Percentiles rank a stretch among this genome's conserved stretches.
These are phyloP conservation scores for Brachyalestes nurse DNA, from an alignment of 2,797 vertebrate species.

Conservation along the genomic window DNA sequence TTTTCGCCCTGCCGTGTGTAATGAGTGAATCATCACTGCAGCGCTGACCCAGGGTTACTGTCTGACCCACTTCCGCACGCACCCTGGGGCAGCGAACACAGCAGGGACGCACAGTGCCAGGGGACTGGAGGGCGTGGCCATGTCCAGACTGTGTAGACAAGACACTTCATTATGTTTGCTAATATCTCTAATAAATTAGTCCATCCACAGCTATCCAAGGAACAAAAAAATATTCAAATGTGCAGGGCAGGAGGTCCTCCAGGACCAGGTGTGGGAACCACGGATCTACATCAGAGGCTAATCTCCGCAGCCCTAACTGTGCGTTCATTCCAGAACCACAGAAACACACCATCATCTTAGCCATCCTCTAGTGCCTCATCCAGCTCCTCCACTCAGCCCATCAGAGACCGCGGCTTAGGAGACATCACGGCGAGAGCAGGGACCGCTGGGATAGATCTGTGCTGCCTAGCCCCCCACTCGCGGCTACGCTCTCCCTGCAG, in stretches of 20 bases:
- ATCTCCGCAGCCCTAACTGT: not conserved
- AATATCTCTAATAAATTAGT: too few relatives aligned
- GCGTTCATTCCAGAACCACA: not conserved
- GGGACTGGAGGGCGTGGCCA: not conserved
- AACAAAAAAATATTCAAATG: too few relatives aligned
- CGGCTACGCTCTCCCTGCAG: not conserved
- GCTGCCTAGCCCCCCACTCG: not conserved
- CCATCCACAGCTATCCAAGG: not conserved
- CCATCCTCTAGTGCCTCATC: conserved; percentile 47
- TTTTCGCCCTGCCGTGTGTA: conserved; percentile 8
- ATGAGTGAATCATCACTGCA: conserved; percentile 67
- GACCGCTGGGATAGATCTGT: not conserved
- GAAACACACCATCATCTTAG: not conserved
- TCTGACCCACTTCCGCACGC: conserved; percentile 75
- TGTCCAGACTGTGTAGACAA: not conserved
- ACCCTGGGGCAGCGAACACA: not conserved
- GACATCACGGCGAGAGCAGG: not conserved
- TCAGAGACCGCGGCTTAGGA: conserved; percentile 51
- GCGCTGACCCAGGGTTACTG: conserved; percentile 69
- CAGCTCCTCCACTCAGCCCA: conserved; percentile 59
- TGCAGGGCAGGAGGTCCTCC: too few relatives aligned
- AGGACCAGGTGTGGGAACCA: too few relatives aligned
- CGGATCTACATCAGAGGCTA: too few relatives aligned
- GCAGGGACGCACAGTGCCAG: not conserved
- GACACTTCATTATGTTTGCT: not conserved